Conservation (phyloP, 1,140 invertebrate genomes). For the Asbolus verrucosus region DNA sequence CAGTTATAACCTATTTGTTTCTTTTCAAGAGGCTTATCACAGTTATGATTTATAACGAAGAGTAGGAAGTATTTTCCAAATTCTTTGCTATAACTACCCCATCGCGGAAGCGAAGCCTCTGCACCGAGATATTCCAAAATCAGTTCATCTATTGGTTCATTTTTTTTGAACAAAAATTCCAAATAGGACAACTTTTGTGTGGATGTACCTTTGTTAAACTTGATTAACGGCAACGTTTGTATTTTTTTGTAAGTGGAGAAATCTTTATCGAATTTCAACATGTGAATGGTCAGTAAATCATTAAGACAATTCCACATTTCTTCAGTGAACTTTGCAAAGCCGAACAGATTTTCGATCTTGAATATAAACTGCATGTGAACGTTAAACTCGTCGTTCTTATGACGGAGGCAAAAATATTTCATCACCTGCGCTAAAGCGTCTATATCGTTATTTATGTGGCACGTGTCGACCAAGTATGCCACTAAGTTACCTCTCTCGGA, state of each 20-base stretch:
- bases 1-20: not conserved
- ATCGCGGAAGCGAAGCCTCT: not conserved
- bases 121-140: not conserved
- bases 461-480: constrained; percentile 11
- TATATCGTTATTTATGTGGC: constrained; percentile 37
- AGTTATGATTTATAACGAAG: not conserved
- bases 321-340: constrained; percentile 7
- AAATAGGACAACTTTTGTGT: constrained; percentile 6
- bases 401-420: constrained; percentile 46
- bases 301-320: constrained; percentile 8
- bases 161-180: constrained; percentile 21
- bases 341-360: constrained; percentile 1
- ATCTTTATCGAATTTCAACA: not conserved
- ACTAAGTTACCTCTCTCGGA: constrained; percentile 22
- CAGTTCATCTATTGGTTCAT: not conserved
- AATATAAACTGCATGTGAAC: constrained; percentile 1
- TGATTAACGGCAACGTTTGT: not conserved
- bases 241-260: not conserved
- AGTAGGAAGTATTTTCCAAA: constrained; percentile 8
- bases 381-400: constrained; percentile 10
- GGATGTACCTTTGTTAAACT: not conserved
- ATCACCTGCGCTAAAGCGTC: constrained; percentile 21
- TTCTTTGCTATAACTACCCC: not conserved
- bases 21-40: not conserved
- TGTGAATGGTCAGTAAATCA: not conserved